These are phyloP conservation scores for Setophaga coronata DNA, from an alignment of 2,113 vertebrate genomes.

Conservation along the genomic window DNA sequence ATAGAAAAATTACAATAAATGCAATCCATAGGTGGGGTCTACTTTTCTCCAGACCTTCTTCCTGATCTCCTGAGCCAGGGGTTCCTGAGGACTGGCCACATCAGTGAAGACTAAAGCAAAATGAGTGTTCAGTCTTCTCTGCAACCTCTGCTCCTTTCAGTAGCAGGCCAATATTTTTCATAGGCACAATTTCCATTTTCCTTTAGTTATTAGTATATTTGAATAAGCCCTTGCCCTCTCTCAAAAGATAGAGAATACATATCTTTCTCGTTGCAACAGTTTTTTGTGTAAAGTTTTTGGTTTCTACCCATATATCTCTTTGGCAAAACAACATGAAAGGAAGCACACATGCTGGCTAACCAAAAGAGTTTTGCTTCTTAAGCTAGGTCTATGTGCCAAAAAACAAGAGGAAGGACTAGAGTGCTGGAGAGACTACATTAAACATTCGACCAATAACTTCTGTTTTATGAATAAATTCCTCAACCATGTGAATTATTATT, in stretches of 20 bases:
- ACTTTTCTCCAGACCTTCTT: neutral
- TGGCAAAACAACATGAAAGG: neutral
- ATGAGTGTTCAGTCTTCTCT: neutral
- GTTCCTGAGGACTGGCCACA: neutral
- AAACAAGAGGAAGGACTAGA: neutral
- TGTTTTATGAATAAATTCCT: neutral
- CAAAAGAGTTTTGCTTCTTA: neutral
- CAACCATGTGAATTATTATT: neutral
- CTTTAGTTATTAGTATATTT: neutral
- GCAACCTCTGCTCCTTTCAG: neutral
- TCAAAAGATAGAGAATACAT: neutral
- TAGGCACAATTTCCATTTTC: neutral
- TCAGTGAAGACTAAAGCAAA: neutral
- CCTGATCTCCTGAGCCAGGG: neutral
- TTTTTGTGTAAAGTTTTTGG: neutral
- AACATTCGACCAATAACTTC: neutral
- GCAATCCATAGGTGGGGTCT: neutral
- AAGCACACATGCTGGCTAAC: neutral
- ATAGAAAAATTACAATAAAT: neutral
- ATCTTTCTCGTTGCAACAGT: neutral
- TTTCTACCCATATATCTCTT: neutral
- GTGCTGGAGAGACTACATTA: neutral
- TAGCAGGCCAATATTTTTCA: neutral
- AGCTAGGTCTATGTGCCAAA: neutral
- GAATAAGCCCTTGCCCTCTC: neutral